Evolutionary conservation across 2,797 vertebrate genomes (phyloP).

Genomic region (Yasuhikotakia modesta): DNA sequence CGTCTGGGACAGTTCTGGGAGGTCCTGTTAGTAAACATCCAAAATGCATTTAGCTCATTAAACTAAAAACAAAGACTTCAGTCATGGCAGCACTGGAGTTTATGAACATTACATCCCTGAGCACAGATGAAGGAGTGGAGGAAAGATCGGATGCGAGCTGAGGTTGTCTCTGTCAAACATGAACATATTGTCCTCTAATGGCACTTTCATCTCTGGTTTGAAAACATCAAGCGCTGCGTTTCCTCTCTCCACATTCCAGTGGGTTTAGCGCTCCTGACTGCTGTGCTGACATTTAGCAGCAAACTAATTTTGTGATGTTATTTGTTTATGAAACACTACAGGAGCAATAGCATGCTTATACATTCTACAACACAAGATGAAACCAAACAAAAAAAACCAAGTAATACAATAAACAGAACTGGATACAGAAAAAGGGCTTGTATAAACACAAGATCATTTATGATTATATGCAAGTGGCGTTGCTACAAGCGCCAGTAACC

Average conservation of each 20-base stretch:
- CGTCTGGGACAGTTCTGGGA: not conserved
- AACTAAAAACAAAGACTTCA: not conserved
- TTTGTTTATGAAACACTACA: slow-evolving; percentile 22
- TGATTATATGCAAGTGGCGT: not conserved
- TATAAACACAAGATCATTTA: not conserved
- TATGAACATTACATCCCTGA: not conserved
- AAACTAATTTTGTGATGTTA: slow-evolving; percentile 7
- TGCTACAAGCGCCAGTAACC: not conserved
- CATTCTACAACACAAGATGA: not conserved
- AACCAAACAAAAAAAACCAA: not conserved
- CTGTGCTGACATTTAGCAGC: not conserved
- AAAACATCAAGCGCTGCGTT: slow-evolving; percentile 23
- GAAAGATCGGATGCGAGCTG: not conserved
- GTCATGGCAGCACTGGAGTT: not conserved
- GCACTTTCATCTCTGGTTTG: not conserved
- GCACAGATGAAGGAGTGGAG: not conserved
- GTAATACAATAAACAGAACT: not conserved
- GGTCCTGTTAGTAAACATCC: slow-evolving; percentile 4
- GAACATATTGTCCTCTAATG: not conserved
- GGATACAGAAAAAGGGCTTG: not conserved
- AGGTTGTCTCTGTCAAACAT: slow-evolving; percentile 1
- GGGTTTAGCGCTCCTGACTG: slow-evolving; percentile 28
- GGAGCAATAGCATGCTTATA: not conserved
- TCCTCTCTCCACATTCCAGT: slow-evolving; percentile 34
- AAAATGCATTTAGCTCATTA: slow-evolving; percentile 10